Evolutionary conservation across 2,797 vertebrate species (phyloP), one percentile per base, ranked within the genome.

Genomic region (Channa striata): DNA sequence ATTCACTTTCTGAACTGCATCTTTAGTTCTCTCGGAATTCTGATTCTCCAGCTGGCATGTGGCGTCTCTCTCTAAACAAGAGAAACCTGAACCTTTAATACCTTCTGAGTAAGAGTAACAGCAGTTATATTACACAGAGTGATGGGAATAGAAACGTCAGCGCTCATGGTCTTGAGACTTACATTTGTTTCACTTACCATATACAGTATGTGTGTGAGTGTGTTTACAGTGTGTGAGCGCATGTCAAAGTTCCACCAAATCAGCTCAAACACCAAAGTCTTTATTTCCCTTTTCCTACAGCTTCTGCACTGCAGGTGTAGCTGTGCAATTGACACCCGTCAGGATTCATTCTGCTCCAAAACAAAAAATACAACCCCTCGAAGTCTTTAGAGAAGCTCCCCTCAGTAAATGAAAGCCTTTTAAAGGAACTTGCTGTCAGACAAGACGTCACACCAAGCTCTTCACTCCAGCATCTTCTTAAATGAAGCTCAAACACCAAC

Each of bases 61-160:
- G 66, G 17, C 14, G 49, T 60, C 66, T 74, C 60, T 72, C 70
- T 72, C 59, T 33, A 63, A 82, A 66, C 67, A 50, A 83, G 69
- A 84, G 54, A 80, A 77, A 68, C 70, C 46, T 47, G 42, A 68
- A 71, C 81, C 48, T 81, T 82, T 78, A 39, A 85, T 37, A 66
- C 79, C 84, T 73, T 83, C 61, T 61, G 68, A 73, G 66, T 70
- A 82, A 82, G 86, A 68, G 66, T 46, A 82, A 77, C 68, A 70
- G 67, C 66, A 59, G 69, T 64, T 78, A 85, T 85, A 84, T 86
- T 87, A 88, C 82, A 92, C 71, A 63, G 62, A 78, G 71, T 64
- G 81, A 85, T 80, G 86, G 83, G 72, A 65, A 93, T 84, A 72
- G 48, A 85, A 80, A 85, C 58, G 49, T 83, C 64, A 72, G 69